Conservation (phyloP, 2,888 invertebrate species). For the Seira ritae region DNA sequence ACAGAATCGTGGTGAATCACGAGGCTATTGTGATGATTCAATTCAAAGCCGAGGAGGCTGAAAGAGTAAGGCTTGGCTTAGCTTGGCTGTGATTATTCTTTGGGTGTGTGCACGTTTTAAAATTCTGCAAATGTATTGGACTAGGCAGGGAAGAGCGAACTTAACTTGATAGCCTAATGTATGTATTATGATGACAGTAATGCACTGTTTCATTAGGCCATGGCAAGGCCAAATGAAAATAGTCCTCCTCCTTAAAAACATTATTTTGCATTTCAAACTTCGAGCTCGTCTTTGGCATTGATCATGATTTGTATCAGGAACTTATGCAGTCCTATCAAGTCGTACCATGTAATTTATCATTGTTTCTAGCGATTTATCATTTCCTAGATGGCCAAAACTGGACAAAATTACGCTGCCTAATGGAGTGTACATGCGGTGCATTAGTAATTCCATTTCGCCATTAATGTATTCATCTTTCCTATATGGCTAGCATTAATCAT, state of each 20-base stretch:
- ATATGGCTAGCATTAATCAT: neutral
- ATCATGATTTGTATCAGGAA: too few species aligned
- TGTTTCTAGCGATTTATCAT: neutral
- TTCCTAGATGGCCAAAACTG: neutral
- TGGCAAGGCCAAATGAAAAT: neutral
- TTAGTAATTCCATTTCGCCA: neutral
- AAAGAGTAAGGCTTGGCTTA: too few species aligned
- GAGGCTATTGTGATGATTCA: neutral
- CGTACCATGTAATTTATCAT: neutral
- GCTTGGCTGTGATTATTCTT: neutral
- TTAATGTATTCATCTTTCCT: neutral
- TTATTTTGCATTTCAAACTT: neutral
- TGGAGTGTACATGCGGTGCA: neutral
- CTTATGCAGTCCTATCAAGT: too few species aligned
- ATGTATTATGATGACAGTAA: constrained; percentile 34
- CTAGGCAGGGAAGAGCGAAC: neutral
- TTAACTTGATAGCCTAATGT: too few species aligned
- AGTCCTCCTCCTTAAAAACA: neutral
- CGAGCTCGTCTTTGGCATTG: neutral
- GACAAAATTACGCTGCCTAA: neutral
- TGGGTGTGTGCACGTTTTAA: constrained; percentile 38
- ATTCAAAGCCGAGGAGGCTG: too few species aligned
- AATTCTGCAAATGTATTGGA: constrained; percentile 20
- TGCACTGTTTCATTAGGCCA: constrained; percentile 24
- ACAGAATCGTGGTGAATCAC: constrained; percentile 17